These are phyloP conservation scores for Heliocidaris tuberculata DNA, from an alignment of 35 echinoderm and acorn worm species.

Conservation along the genomic window DNA sequence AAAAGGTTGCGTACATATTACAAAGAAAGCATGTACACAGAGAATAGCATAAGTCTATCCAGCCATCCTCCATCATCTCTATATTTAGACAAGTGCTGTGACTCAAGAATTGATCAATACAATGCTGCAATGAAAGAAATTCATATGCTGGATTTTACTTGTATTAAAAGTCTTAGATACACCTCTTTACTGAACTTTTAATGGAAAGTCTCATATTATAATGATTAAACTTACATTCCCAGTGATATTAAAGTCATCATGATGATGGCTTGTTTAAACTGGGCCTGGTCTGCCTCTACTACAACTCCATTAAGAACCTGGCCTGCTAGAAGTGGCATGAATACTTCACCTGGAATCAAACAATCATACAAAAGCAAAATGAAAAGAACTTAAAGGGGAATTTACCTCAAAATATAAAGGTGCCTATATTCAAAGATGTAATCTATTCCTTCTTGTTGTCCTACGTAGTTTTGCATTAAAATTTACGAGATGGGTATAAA, in stretches of 20 bases:
- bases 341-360: slow-evolving; percentile 72
- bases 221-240: background rate
- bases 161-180: no score
- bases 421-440: no score
- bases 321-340: slow-evolving; percentile 75
- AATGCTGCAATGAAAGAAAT: background rate
- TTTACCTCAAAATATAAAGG: no score
- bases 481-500: no score
- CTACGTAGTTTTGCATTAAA: no score
- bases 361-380: background rate
- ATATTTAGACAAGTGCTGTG: background rate
- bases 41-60: background rate
- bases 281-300: slow-evolving; percentile 36
- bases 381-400: no score
- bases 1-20: background rate
- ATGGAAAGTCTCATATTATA: background rate
- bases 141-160: no score
- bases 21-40: no score
- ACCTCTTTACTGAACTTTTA: no score
- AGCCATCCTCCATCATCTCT: background rate
- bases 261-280: slow-evolving; percentile 70
- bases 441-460: no score
- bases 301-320: slow-evolving; percentile 84
- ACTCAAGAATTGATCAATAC: background rate
- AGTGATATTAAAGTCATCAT: slow-evolving; percentile 74